Evolutionary conservation across 2,113 vertebrate genomes (phyloP).

Genomic region (Odontophorus gujanensis): DNA sequence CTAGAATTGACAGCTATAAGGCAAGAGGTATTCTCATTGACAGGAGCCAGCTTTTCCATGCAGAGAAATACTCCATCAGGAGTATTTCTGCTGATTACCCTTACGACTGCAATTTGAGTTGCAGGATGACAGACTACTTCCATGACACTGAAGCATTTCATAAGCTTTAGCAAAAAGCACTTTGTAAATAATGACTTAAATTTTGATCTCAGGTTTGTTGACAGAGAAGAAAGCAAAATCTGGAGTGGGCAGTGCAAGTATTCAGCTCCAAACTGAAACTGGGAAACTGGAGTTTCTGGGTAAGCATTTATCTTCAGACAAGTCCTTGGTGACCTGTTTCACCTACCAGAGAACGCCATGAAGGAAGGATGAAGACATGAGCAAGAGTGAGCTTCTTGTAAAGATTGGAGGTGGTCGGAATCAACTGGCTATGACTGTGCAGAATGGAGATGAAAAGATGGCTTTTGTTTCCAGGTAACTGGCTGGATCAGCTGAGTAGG

Average conservation of each 20-base stretch:
- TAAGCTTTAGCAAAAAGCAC: neutral
- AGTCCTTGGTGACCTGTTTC: accelerated
- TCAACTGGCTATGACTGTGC: accelerated
- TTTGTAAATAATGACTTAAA: neutral
- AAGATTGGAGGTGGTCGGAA: neutral
- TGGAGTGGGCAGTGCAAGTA: neutral
- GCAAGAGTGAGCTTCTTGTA: neutral
- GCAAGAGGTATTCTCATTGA: neutral
- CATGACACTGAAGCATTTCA: neutral
- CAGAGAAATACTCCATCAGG: neutral
- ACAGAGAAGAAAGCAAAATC: neutral
- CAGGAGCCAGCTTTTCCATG: neutral
- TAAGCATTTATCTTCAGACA: neutral
- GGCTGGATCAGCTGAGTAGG: neutral
- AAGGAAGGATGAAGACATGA: neutral
- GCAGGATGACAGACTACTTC: neutral
- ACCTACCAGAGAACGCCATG: neutral
- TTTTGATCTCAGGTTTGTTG: neutral
- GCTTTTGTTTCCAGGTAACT: neutral
- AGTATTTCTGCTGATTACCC: neutral
- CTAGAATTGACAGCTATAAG: neutral
- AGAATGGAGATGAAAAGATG: neutral
- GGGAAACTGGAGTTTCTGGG: neutral
- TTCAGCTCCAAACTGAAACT: neutral
- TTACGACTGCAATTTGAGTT: neutral